Evolutionary conservation across 2,888 invertebrate species (phyloP), one percentile per base, ranked within the genome.

Genomic region (Laspeyria flexula): DNA sequence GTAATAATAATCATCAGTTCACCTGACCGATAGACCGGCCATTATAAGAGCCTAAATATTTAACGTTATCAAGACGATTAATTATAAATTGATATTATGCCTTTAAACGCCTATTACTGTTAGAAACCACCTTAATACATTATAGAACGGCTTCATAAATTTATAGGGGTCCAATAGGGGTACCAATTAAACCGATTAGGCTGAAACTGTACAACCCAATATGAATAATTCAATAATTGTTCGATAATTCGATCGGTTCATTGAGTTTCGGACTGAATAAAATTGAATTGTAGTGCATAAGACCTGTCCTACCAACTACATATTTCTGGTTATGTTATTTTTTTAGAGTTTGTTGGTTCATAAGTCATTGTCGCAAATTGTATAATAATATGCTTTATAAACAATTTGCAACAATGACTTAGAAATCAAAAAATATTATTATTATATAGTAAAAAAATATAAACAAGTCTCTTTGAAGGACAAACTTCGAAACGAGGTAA

Each of bases 171-270:
- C 44, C 53, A 55, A 65, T 54, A 50, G 41, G 41, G 52, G 37
- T 47, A 27, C 55, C 67, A 72, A 75, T 75, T 75, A 75, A 65
- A 68, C 55, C 65, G 71, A 73, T 71, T 70, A 65, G 59, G 41
- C 42, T 35, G 53, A 39, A 59, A 54, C 39, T 62, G 49, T 55
- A 66, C 60, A 58, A 57, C 45, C 60, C 55, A 35, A 42, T 55
- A 64, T 77, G 73, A 75, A 74, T 77, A 73, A 71, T 76, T 71
- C 59, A 77, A 61, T 66, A 63, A 71, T 54, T 62, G 61, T 31
- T 55, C 52, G 69, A 71, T 75, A 68, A 67, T 68, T 67, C 53
- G 47, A 53, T 49, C 37, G 35, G 41, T 64, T 49, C 25, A 50
- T 65, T 41, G 41, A 49, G 15, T 41, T 3, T 23, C 15, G 3